A percentile compares a stretch with the other conserved stretches of the same genome.
phyloP scores from a whole-genome alignment of 2,797 vertebrate genomes.

The Sorex maritimensis region DNA sequence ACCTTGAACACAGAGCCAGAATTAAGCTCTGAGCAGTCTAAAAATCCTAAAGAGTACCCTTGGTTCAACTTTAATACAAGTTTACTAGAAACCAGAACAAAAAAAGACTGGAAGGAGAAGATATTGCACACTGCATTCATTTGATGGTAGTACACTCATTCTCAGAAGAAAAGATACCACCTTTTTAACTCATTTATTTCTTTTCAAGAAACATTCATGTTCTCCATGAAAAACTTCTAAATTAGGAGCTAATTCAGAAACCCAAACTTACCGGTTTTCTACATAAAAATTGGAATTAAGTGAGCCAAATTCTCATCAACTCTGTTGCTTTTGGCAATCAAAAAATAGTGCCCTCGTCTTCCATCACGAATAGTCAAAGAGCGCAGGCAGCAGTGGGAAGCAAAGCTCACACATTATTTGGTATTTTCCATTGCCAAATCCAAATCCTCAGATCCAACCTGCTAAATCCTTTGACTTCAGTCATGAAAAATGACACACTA shows the following conservation, averaged over 20 bases:
- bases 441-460: constrained; percentile 77
- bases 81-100: constrained; percentile 43
- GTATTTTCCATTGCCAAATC: constrained; percentile 79
- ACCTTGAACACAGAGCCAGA: background rate
- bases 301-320: constrained; percentile 84
- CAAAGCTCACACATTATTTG: constrained; percentile 65
- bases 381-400: constrained; percentile 25
- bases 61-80: background rate
- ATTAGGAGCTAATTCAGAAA: background rate
- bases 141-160: background rate
- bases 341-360: background rate
- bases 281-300: constrained; percentile 71
- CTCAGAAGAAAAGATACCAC: constrained; percentile 22
- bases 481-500: constrained; percentile 84
- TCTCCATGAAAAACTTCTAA: constrained; percentile 45
- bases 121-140: background rate
- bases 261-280: constrained; percentile 41
- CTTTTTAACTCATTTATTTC: constrained; percentile 17
- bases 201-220: constrained; percentile 37
- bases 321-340: constrained; percentile 84
- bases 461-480: constrained; percentile 87
- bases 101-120: constrained; percentile 14
- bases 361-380: constrained; percentile 40
- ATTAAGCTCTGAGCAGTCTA: too few species aligned
- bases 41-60: background rate